A percentile compares a stretch with the other conserved stretches of the same genome.
phyloP scores from a whole-genome alignment of 2,113 vertebrate species.

The Nannospalax galili region DNA sequence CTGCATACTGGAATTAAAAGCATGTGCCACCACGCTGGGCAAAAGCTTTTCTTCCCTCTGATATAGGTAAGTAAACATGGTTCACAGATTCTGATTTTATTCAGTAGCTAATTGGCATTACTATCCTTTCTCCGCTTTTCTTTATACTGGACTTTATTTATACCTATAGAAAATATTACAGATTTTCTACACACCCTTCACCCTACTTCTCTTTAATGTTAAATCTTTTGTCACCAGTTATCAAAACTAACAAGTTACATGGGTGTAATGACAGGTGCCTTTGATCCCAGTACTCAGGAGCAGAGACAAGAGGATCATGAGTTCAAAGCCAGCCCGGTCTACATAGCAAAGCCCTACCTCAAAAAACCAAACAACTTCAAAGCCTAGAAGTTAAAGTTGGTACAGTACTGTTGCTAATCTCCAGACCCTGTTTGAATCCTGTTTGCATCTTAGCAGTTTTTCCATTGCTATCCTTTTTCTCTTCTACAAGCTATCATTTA shows the following conservation, averaged over 20 bases:
- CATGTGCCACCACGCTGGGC: not conserved
- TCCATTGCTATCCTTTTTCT: not conserved
- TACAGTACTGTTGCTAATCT: not conserved
- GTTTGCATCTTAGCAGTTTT: too few relatives aligned
- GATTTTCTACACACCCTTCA: not conserved
- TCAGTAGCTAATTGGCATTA: not conserved
- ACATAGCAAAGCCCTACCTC: not conserved
- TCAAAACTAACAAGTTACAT: not conserved
- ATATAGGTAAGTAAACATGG: not conserved
- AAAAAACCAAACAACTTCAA: not conserved
- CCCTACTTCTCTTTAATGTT: not conserved
- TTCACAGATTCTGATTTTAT: slow-evolving; percentile 37
- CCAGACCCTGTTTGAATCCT: not conserved
- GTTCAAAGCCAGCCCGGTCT: not conserved
- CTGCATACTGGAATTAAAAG: not conserved
- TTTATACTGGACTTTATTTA: slow-evolving; percentile 36
- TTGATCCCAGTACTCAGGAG: not conserved
- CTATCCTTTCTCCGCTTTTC: not conserved
- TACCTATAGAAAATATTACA: not conserved
- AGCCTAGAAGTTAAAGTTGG: not conserved
- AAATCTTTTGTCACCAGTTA: not conserved
- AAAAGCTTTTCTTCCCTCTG: not conserved
- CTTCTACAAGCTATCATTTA: not conserved
- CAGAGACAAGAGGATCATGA: not conserved
- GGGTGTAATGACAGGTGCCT: not conserved